Percentiles rank a stretch among this genome's conserved stretches.
phyloP scores from a whole-genome alignment of 2,888 invertebrate genomes.

The Barypeithes pellucidus region DNA sequence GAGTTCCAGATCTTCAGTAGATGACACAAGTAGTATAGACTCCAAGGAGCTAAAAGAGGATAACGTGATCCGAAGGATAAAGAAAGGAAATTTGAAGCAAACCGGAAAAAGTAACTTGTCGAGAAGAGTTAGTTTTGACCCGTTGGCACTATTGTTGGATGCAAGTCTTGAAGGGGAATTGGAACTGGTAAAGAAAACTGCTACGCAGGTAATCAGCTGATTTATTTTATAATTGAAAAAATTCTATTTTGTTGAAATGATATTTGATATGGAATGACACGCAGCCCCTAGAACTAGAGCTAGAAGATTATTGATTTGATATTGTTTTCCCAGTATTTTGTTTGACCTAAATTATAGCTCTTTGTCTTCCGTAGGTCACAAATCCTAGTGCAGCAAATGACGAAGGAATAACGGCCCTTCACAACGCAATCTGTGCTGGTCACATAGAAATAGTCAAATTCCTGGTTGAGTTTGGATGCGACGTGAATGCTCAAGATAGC shows the following conservation, averaged over 20 bases:
- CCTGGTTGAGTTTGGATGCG: slow-evolving; percentile 97
- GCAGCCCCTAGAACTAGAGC: too few species aligned
- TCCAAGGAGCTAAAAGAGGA: slow-evolving; percentile 64
- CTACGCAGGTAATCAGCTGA: slow-evolving; percentile 87
- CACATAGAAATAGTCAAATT: slow-evolving; percentile 98
- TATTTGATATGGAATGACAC: too few species aligned
- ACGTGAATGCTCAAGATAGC: slow-evolving; percentile 99
- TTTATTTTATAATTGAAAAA: too few species aligned
- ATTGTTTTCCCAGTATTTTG: too few species aligned
- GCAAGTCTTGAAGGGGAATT: slow-evolving; percentile 98
- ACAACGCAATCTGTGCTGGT: slow-evolving; percentile 99
- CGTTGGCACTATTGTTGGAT: slow-evolving; percentile 94
- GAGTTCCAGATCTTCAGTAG: slow-evolving; percentile 56
- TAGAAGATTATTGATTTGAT: too few species aligned
- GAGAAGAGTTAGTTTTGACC: slow-evolving; percentile 96
- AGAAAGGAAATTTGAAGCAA: slow-evolving; percentile 87
- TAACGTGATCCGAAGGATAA: slow-evolving; percentile 78
- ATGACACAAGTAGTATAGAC: slow-evolving; percentile 54
- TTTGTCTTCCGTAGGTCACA: slow-evolving; percentile 71
- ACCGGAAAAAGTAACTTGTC: slow-evolving; percentile 80
- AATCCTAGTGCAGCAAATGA: slow-evolving; percentile 99
- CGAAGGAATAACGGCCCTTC: slow-evolving; percentile 99
- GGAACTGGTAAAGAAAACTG: slow-evolving; percentile 96
- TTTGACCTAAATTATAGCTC: background rate
- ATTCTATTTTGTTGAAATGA: too few species aligned